Conservation (phyloP, 2,888 invertebrate genomes). For the Frankliniella fusca region DNA sequence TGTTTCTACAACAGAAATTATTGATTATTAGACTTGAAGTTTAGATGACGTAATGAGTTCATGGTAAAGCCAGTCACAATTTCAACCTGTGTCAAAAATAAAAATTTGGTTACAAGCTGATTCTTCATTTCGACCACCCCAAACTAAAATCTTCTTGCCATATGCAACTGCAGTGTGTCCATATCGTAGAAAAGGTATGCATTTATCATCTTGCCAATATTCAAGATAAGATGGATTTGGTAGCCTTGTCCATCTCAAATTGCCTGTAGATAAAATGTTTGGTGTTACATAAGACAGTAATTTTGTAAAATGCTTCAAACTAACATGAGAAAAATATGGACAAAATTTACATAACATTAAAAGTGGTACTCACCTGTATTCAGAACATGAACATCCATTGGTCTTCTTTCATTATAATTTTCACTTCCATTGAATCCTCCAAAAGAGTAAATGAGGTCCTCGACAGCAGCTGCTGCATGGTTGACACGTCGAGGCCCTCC, state of each 20-base stretch:
- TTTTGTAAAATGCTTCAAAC: background rate
- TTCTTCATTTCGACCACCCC: slow-evolving; percentile 89
- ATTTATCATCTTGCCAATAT: slow-evolving; percentile 48
- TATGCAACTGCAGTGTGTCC: slow-evolving; percentile 87
- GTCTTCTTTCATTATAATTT: slow-evolving; percentile 65
- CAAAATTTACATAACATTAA: background rate
- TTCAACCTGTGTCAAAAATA: slow-evolving; percentile 72
- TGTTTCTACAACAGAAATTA: slow-evolving; percentile 46
- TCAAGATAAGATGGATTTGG: slow-evolving; percentile 45
- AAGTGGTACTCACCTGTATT: slow-evolving; percentile 55
- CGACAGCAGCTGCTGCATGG: slow-evolving; percentile 82
- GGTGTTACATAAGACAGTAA: background rate
- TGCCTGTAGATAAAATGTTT: slow-evolving; percentile 44
- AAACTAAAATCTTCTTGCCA: slow-evolving; percentile 73
- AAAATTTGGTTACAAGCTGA: slow-evolving; percentile 75
- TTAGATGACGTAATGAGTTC: no score
- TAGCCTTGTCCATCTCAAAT: slow-evolving; percentile 49
- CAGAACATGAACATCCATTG: slow-evolving; percentile 57
- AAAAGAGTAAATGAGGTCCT: slow-evolving; percentile 78
- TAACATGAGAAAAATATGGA: slow-evolving; percentile 5
- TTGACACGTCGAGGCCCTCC: slow-evolving; percentile 90
- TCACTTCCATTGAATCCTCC: slow-evolving; percentile 88
- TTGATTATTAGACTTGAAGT: no score
- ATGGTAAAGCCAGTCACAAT: slow-evolving; percentile 33
- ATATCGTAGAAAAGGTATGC: slow-evolving; percentile 76